A percentile compares a stretch with the other conserved stretches of the same genome.
Evolutionary conservation across 2,888 invertebrate genomes (phyloP).

Genomic region (Lamproptera curius): DNA sequence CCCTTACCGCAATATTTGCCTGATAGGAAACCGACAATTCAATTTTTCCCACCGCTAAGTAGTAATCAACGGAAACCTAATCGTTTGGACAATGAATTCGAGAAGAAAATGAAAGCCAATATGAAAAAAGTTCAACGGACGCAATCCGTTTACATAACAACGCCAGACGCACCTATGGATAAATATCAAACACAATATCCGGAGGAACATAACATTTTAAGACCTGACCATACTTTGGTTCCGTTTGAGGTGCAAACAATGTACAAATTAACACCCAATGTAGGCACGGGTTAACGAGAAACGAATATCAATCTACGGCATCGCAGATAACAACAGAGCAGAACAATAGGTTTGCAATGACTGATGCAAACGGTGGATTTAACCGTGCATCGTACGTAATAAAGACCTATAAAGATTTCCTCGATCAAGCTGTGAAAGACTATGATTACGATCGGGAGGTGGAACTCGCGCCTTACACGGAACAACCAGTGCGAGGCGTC

Average conservation of each 20-base stretch:
- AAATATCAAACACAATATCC: slow-evolving; percentile 4
- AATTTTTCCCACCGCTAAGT: slow-evolving; percentile 60
- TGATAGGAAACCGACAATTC: slow-evolving; percentile 54
- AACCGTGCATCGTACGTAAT: slow-evolving; percentile 54
- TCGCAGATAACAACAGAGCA: slow-evolving; percentile 29
- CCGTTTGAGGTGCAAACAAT: neutral
- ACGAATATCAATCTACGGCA: slow-evolving; percentile 33
- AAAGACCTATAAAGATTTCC: slow-evolving; percentile 55
- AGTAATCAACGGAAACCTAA: slow-evolving; percentile 38
- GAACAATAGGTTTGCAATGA: slow-evolving; percentile 27
- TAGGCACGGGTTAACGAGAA: slow-evolving; percentile 8
- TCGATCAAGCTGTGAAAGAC: slow-evolving; percentile 45
- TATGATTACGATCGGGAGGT: slow-evolving; percentile 39
- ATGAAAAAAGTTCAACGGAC: slow-evolving; percentile 30
- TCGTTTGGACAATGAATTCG: slow-evolving; percentile 39
- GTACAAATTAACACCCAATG: slow-evolving; percentile 6
- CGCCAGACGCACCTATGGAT: slow-evolving; percentile 14
- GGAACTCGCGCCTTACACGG: slow-evolving; percentile 36
- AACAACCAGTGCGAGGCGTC: slow-evolving; percentile 34
- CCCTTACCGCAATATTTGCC: slow-evolving; percentile 32
- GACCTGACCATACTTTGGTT: neutral
- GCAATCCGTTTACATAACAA: slow-evolving; percentile 24
- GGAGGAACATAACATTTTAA: slow-evolving; percentile 1
- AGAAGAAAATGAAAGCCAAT: slow-evolving; percentile 43
- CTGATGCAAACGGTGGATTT: slow-evolving; percentile 36